Conservation (phyloP, 1,140 invertebrate genomes). For the Calliopsis andreniformis region DNA sequence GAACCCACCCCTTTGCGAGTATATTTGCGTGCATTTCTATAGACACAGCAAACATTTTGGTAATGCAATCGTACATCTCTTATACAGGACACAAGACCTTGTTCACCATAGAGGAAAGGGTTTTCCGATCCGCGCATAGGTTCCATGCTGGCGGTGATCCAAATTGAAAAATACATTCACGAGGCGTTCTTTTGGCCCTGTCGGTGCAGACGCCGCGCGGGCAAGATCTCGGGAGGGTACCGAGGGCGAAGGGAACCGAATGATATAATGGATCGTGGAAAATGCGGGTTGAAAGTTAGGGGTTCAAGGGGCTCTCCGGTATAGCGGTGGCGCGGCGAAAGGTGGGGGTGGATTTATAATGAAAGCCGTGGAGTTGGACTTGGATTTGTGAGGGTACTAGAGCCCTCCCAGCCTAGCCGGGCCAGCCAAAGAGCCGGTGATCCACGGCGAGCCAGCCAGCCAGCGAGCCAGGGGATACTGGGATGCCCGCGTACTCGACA, state of each 20-base stretch:
- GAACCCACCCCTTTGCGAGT: too few species aligned
- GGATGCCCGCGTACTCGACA: conserved; percentile 59
- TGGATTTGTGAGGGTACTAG: conserved; percentile 78
- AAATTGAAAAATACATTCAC: conserved; percentile 73
- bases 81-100: too few species aligned
- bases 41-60: too few species aligned
- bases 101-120: not conserved
- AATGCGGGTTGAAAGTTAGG: conserved; percentile 78
- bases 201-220: not conserved
- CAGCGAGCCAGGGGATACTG: conserved; percentile 36
- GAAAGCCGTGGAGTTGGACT: conserved; percentile 79
- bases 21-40: too few species aligned
- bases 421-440: conserved; percentile 46
- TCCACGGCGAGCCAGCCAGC: conserved; percentile 37
- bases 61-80: too few species aligned
- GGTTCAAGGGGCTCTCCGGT: conserved; percentile 67
- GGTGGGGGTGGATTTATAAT: conserved; percentile 80
- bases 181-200: conserved; percentile 65
- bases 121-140: conserved; percentile 31
- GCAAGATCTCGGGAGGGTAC: conserved; percentile 35
- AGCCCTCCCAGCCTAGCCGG: conserved; percentile 59
- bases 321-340: conserved; percentile 22
- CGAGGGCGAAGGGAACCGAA: conserved; percentile 50
- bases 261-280: conserved; percentile 78
- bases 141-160: conserved; percentile 60